Percentiles rank a stretch among this genome's conserved stretches.
Evolutionary conservation across 2,797 vertebrate genomes (phyloP).

Genomic region (Rhyacichthys aspro): DNA sequence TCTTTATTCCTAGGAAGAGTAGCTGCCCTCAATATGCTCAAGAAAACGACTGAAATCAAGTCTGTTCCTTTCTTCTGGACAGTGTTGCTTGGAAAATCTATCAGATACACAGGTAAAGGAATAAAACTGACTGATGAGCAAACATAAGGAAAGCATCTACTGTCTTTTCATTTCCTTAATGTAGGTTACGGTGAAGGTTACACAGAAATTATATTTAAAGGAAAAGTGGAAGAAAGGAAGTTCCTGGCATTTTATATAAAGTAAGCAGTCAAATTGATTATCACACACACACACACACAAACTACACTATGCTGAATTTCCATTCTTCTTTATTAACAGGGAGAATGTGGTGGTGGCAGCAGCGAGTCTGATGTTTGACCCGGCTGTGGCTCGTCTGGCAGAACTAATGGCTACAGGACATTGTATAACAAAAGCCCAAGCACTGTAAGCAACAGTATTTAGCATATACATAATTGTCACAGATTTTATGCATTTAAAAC

Average conservation of each 20-base stretch:
- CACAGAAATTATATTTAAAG: conserved; percentile 87
- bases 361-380: conserved; percentile 89
- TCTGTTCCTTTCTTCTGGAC: conserved; percentile 92
- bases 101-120: conserved; percentile 84
- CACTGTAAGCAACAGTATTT: conserved; percentile 78
- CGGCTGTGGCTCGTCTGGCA: conserved; percentile 81
- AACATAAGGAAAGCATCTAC: background rate
- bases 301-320: background rate
- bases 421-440: conserved; percentile 82
- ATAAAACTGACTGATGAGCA: background rate
- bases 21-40: conserved; percentile 88
- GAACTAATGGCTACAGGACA: conserved; percentile 82
- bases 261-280: conserved; percentile 64
- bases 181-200: conserved; percentile 86
- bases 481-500: no score
- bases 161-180: conserved; percentile 22
- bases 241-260: conserved; percentile 91
- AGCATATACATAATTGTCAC: no score
- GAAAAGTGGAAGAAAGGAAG: conserved; percentile 81
- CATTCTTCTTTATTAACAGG: conserved; percentile 63
- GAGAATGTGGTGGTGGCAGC: conserved; percentile 83
- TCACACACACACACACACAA: background rate
- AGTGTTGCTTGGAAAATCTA: conserved; percentile 81
- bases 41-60: conserved; percentile 69
- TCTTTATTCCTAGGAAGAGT: conserved; percentile 75